These are phyloP conservation scores for Anisognathus igniventris DNA, from an alignment of 2,797 vertebrate genomes.

Conservation along the genomic window DNA sequence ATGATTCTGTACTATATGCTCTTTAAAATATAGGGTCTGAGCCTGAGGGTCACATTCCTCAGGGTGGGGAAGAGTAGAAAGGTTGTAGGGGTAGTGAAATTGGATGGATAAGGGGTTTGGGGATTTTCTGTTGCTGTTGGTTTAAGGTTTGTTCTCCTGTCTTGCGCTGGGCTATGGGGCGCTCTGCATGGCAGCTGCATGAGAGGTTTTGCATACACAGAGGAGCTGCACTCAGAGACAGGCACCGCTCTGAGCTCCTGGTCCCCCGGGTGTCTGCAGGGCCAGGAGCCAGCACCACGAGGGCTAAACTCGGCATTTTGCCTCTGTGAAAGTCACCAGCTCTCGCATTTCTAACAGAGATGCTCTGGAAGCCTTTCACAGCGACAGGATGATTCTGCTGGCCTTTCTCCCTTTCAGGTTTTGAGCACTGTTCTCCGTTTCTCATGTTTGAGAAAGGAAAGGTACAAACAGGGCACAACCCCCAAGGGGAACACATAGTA, in stretches of 20 bases:
- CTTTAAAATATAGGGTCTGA: background rate
- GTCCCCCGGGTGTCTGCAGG: background rate
- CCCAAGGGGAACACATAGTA: fast-evolving
- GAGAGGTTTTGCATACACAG: background rate
- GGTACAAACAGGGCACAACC: background rate
- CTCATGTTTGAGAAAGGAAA: background rate
- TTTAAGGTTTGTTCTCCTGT: background rate
- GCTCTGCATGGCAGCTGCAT: fast-evolving
- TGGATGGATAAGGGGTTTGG: background rate
- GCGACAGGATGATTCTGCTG: background rate
- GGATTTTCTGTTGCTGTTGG: background rate
- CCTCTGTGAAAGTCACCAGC: background rate
- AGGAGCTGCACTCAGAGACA: background rate
- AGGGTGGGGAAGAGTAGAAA: background rate
- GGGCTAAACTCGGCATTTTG: background rate
- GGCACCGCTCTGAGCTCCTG: fast-evolving
- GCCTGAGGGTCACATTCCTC: background rate
- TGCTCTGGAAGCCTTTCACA: background rate
- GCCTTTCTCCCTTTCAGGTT: background rate
- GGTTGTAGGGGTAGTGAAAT: background rate
- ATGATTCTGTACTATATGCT: background rate
- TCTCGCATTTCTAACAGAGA: background rate
- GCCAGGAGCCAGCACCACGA: background rate
- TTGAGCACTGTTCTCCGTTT: background rate
- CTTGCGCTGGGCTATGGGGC: background rate